phyloP scores from a whole-genome alignment of 1,140 invertebrate genomes.

The Episyrphus balteatus region DNA sequence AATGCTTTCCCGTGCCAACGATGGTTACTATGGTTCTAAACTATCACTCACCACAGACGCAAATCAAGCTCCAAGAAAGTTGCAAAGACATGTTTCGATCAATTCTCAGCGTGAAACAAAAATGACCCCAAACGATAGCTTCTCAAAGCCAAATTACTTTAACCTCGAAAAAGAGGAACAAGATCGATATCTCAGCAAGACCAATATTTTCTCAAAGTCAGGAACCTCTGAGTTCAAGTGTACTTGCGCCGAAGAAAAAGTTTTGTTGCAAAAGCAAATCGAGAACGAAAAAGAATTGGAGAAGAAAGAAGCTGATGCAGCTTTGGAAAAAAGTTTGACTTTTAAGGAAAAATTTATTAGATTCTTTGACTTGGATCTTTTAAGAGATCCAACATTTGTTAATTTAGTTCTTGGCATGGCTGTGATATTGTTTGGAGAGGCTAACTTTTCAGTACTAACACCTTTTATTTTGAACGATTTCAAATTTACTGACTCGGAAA shows the following conservation, averaged over 20 bases:
- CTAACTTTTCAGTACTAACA: conserved; percentile 56
- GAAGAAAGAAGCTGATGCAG: conserved; percentile 4
- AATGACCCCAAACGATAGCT: too few species aligned
- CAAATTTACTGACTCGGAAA: conserved; percentile 42
- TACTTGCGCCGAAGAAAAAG: conserved; percentile 29
- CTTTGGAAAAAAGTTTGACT: conserved; percentile 26
- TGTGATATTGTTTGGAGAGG: conserved; percentile 52
- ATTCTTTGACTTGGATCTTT: conserved; percentile 53
- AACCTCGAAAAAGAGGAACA: conserved; percentile 36
- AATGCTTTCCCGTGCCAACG: conserved; percentile 53
- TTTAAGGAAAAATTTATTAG: conserved; percentile 42
- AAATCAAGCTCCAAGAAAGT: conserved; percentile 39
- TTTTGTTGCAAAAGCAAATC: conserved; percentile 15
- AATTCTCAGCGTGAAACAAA: conserved; percentile 7
- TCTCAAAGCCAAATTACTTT: conserved; percentile 33
- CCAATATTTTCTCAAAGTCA: conserved; percentile 21
- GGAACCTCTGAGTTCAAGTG: conserved; percentile 15
- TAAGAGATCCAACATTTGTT: conserved; percentile 52
- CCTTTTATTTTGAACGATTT: conserved; percentile 54
- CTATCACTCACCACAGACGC: conserved; percentile 39
- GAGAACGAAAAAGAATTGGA: conserved; percentile 14
- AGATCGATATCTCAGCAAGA: conserved; percentile 21
- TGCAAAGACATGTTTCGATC: conserved; percentile 29
- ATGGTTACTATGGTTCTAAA: conserved; percentile 48
- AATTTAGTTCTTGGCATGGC: conserved; percentile 56